Evolutionary conservation across 2,888 invertebrate species (phyloP).

Genomic region (Cerastis leucographa): DNA sequence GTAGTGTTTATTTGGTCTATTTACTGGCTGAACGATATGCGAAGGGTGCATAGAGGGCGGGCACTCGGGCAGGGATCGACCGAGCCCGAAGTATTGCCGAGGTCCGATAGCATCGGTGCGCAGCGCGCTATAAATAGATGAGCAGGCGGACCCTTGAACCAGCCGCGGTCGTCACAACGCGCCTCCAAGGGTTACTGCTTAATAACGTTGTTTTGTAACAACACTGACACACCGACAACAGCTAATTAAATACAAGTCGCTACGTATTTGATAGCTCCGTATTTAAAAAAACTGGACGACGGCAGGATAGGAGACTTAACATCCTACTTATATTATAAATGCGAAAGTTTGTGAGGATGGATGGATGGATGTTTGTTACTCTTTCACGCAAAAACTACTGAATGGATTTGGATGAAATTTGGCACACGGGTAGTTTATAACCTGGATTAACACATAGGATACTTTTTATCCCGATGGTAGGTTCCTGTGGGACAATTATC

Average conservation of each 20-base stretch:
- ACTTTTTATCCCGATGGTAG: too few species aligned
- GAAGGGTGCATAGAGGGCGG: constrained; percentile 87
- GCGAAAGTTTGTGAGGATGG: too few species aligned
- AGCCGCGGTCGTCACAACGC: constrained; percentile 83
- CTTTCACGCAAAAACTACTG: too few species aligned
- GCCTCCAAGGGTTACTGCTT: constrained; percentile 78
- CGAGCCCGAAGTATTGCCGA: constrained; percentile 80
- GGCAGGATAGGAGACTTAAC: not conserved
- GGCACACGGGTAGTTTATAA: too few species aligned
- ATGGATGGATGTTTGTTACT: too few species aligned
- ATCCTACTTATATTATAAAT: too few species aligned
- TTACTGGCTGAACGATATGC: constrained; percentile 86
- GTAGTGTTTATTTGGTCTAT: constrained; percentile 85
- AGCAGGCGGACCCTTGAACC: constrained; percentile 88
- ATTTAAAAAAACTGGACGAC: constrained; percentile 10
- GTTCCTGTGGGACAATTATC: too few species aligned
- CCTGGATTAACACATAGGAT: too few species aligned
- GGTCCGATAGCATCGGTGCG: constrained; percentile 85
- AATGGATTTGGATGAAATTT: too few species aligned
- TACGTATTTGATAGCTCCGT: constrained; percentile 6
- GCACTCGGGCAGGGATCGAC: constrained; percentile 85
- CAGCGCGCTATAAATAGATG: constrained; percentile 88
- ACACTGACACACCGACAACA: constrained; percentile 10
- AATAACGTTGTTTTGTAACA: constrained; percentile 58
- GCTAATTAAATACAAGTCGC: constrained; percentile 38